Base-by-base conservation (phyloP, 2,888 invertebrate species). In the Chalcosyrphus nemorum region DNA sequence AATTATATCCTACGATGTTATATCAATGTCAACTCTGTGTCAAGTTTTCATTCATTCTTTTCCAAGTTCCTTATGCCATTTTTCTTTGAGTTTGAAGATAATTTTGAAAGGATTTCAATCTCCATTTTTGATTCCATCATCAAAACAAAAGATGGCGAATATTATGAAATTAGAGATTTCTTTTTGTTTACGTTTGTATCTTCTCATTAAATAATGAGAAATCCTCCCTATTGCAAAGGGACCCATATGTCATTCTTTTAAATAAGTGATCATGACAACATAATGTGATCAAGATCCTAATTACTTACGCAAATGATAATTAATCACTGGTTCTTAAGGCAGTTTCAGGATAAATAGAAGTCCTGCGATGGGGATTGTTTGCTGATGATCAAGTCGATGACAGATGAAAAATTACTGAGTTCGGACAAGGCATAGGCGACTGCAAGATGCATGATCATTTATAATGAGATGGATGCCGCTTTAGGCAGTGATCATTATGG, bases 1-100 rank as follows among this genome's bases (percentile, higher is more conserved):
- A 65, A n/a, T 35, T 54, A 19, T 59, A 4, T 63, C 15, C 29
- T 63, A 57, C n/a, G 66, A 66, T 80, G 38, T 84, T 84, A 80
- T 84, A 57, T 84, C 84, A 84, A 74, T 80, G 84, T 80, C 80
- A 82, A 78, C 77, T 82, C 32, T 77, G 78, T 82, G 82, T 82
- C 78, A 75, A 68, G 78, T 11, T 76, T 75, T 74, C 66, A 56
- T 75, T 68, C 66, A 21, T 41, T 27, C 54, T 72, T 38, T 32
- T 32, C 21, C 74, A 70, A 84, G 75, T 80, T 75, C 21, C 80
- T 80, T 84, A 2, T 4, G 24, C n/a, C n/a, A n/a, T 61, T 38
- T 45, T 15, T 63, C 7, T 11, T 27, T 2, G 13, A 43, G 15
- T 65, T n/a, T 66, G 6, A 1, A 61, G 15, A 54, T 54, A 35